Evolutionary conservation across 2,113 vertebrate species (phyloP).

Genomic region (Strigops habroptila): DNA sequence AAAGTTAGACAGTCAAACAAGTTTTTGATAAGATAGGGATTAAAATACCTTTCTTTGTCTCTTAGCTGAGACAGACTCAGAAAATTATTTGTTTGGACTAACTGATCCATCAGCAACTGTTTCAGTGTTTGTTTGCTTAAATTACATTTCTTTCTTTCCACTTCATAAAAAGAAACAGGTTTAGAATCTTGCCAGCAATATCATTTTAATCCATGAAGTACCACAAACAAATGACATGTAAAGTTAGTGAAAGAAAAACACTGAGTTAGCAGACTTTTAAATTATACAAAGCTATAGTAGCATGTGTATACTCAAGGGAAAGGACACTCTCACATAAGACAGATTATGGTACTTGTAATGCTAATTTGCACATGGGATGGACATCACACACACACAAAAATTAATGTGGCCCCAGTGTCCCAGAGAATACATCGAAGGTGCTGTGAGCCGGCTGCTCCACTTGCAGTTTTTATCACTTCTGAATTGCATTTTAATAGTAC

Average conservation of each 20-base stretch:
- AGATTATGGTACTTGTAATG: slow-evolving; percentile 79
- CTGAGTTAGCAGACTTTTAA: slow-evolving; percentile 57
- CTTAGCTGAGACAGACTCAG: not conserved
- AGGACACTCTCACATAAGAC: slow-evolving; percentile 77
- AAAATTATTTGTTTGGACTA: slow-evolving; percentile 7
- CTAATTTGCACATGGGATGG: slow-evolving; percentile 84
- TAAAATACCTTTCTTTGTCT: not conserved
- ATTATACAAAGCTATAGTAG: slow-evolving; percentile 67
- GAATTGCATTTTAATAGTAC: slow-evolving; percentile 85
- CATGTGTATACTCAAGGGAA: slow-evolving; percentile 74
- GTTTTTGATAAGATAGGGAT: not conserved
- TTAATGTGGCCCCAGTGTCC: slow-evolving; percentile 82
- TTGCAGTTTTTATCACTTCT: slow-evolving; percentile 81
- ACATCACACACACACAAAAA: slow-evolving; percentile 76
- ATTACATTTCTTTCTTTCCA: not conserved
- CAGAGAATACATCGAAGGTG: slow-evolving; percentile 76
- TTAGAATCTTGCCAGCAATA: not conserved
- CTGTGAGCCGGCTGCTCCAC: slow-evolving; percentile 76
- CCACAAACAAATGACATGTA: not conserved
- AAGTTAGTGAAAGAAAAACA: slow-evolving; percentile 42
- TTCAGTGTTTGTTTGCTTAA: not conserved
- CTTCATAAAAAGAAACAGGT: not conserved
- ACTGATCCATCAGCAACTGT: not conserved
- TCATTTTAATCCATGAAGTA: not conserved
- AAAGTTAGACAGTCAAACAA: not conserved